Conservation (phyloP, 2,797 vertebrate genomes). For the Protosalanx chinensis region DNA sequence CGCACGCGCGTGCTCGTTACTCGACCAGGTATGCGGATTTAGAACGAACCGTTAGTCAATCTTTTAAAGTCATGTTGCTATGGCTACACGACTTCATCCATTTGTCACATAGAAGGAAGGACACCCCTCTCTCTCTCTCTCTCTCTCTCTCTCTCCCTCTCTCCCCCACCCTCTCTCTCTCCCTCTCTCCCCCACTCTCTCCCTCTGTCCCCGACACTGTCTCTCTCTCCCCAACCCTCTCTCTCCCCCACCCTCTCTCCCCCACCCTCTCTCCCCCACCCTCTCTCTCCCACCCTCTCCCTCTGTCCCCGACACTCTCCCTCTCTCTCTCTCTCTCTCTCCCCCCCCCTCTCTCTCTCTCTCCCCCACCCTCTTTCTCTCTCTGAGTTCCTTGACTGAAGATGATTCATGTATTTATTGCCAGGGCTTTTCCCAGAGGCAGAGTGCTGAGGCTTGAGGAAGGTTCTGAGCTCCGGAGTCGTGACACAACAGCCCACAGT, state of each 20-base stretch:
- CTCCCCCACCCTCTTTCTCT: background rate
- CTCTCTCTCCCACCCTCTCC: no score
- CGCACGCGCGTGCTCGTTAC: background rate
- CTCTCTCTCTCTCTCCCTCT: background rate
- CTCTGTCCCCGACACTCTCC: no score
- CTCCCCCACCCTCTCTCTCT: no score
- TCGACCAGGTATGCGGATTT: no score
- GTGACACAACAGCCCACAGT: slow-evolving; percentile 10
- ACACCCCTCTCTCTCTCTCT: background rate
- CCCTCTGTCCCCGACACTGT: no score
- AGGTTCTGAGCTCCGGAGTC: background rate
- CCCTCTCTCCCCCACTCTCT: no score
- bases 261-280: no score
- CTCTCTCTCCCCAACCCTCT: no score
- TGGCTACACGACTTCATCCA: background rate
- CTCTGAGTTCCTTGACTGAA: background rate
- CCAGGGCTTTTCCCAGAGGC: slow-evolving; percentile 7
- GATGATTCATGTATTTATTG: slow-evolving; percentile 22
- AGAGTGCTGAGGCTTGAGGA: background rate
- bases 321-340: no score
- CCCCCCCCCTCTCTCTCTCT: no score
- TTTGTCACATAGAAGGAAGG: background rate
- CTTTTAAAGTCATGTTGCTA: no score
- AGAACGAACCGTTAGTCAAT: no score
- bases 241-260: background rate